These are phyloP conservation scores for Gila robusta DNA, from an alignment of 2,797 vertebrate species.

Conservation along the genomic window DNA sequence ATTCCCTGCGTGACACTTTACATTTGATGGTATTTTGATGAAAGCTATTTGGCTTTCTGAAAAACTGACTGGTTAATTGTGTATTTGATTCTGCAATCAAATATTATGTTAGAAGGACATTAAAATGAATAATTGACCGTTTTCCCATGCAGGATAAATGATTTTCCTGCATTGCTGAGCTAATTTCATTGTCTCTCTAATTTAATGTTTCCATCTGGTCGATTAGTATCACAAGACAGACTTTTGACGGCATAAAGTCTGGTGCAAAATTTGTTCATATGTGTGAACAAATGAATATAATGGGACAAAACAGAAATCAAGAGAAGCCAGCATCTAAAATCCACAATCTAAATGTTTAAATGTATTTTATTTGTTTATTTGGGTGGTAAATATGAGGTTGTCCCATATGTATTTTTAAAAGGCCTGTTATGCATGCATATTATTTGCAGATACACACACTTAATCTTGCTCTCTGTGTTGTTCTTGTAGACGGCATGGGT, in stretches of 20 bases:
- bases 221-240: background rate
- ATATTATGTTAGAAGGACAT: background rate
- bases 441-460: background rate
- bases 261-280: constrained; percentile 16
- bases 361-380: background rate
- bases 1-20: background rate
- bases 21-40: background rate
- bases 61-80: background rate
- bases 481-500: constrained; percentile 90
- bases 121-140: background rate
- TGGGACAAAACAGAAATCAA: background rate
- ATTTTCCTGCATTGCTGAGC: background rate
- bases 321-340: background rate
- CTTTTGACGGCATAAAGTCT: constrained; percentile 3
- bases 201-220: background rate
- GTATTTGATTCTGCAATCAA: background rate
- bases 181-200: background rate
- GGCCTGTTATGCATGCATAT: background rate
- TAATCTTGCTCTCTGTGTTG: background rate
- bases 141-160: background rate
- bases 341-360: background rate
- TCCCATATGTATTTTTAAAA: background rate
- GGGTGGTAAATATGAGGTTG: background rate
- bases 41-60: background rate
- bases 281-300: background rate